Evolutionary conservation across 2,797 vertebrate species (phyloP), one percentile per base, ranked within the genome.

Genomic region (Oreochromis mossambicus): DNA sequence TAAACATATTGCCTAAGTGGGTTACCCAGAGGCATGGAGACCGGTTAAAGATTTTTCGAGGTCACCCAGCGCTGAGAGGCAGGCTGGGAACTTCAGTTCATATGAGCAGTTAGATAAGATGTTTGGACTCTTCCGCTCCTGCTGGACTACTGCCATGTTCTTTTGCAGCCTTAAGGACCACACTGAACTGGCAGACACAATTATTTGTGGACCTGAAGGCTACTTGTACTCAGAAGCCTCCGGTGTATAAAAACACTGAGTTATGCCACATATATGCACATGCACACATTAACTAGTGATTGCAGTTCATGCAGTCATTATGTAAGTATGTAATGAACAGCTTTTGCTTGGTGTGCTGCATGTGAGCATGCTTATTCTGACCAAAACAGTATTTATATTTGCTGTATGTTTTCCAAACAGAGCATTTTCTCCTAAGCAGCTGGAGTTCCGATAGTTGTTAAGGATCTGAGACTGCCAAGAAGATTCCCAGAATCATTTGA

Each of bases 41-140:
- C 78, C 5, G 26, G 81, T 80, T 83, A 21, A 51, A 79, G 77
- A 82, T 85, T 92, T 85, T 92, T 88, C 2, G 83, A 92, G 94
- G 95, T 91, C 93, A 83, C 73, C 50, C 83, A 2, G 51, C 15
- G 51, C 85, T 93, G 92, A 34, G 78, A 90, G 93, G 95, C 92
- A 92, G 8, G 51, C 88, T 93, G 94, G 90, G 92, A 90, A 79
- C 83, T 91, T 86, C n/a, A 89, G 92, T 95, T 87, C 83, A 82
- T 90, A 79, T 80, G 85, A 93, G 82, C 84, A 34, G 76, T 87
- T 85, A 81, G 80, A 90, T 87, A 66, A 83, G 78, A 87, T 89
- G 34, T 43, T 54, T 80, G 85, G 86, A 68, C 77, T 85, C 77
- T 87, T 80, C 73, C 9, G 78, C 76, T 88, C 41, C 79, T 55